These are phyloP conservation scores for Heterotis niloticus DNA, from an alignment of 2,113 vertebrate species.

Conservation along the genomic window DNA sequence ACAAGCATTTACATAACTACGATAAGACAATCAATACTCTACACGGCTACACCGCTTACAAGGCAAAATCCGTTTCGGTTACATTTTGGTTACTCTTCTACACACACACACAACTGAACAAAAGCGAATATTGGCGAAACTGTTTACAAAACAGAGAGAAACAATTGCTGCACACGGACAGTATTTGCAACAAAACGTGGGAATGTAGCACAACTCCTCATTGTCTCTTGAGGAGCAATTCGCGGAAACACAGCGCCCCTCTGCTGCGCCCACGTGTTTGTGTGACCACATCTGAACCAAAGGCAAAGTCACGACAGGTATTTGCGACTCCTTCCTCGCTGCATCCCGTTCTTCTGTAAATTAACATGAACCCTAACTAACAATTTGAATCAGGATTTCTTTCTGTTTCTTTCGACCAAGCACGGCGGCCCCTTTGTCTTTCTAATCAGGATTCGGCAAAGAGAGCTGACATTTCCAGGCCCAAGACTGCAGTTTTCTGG, in stretches of 20 bases:
- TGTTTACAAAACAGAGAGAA: slow-evolving; percentile 45
- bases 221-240: not conserved
- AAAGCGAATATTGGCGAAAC: slow-evolving; percentile 49
- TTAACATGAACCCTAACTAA: slow-evolving; percentile 28
- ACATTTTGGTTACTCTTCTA: slow-evolving; percentile 39
- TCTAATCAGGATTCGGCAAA: not conserved
- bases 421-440: not conserved
- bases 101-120: slow-evolving; percentile 48
- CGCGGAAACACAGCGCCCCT: slow-evolving; percentile 23
- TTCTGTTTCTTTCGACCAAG: slow-evolving; percentile 25
- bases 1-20: slow-evolving; percentile 36
- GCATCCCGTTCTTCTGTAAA: slow-evolving; percentile 38
- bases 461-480: not conserved
- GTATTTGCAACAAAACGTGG: slow-evolving; percentile 46
- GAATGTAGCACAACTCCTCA: slow-evolving; percentile 44
- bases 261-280: not conserved
- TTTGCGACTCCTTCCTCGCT: slow-evolving; percentile 39
- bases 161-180: too few species aligned
- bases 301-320: slow-evolving; percentile 18
- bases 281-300: not conserved
- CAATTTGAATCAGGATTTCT: slow-evolving; percentile 32
- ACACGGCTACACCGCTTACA: slow-evolving; percentile 42
- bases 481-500: not conserved
- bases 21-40: not conserved
- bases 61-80: slow-evolving; percentile 55